These are phyloP conservation scores for Parascotia fuliginaria DNA, from an alignment of 2,888 invertebrate species.

Conservation along the genomic window DNA sequence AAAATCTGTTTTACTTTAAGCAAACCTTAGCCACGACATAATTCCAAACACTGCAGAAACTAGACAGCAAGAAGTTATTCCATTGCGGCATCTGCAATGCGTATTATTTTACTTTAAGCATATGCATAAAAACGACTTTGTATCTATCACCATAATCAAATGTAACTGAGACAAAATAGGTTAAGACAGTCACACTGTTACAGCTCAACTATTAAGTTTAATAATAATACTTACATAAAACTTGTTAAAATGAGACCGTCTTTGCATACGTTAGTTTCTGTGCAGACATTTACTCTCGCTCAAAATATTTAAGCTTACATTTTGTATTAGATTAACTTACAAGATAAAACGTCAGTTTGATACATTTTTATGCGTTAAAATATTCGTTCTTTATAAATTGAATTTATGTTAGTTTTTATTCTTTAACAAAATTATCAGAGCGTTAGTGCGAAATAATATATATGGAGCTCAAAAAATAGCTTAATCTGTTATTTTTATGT, in stretches of 20 bases:
- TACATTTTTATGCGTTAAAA: neutral
- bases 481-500: constrained; percentile 6
- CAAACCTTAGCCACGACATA: constrained; percentile 27
- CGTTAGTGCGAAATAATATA: no score
- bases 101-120: constrained; percentile 46
- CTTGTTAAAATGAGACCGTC: constrained; percentile 22
- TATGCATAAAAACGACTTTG: constrained; percentile 25
- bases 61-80: constrained; percentile 29
- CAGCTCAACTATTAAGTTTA: constrained; percentile 22
- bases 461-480: no score
- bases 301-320: constrained; percentile 6
- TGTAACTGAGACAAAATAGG: constrained; percentile 17
- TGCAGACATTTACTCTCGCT: constrained; percentile 7
- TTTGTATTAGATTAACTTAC: neutral
- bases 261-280: constrained; percentile 12
- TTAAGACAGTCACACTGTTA: constrained; percentile 16
- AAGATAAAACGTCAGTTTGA: neutral
- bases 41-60: constrained; percentile 35
- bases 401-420: no score
- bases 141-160: constrained; percentile 22
- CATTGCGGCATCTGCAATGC: constrained; percentile 57
- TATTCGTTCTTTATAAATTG: no score
- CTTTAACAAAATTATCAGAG: no score
- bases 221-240: constrained; percentile 10
- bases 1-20: constrained; percentile 24